These are phyloP conservation scores for Agonum fuliginosum DNA, from an alignment of 2,888 invertebrate genomes.

Conservation along the genomic window DNA sequence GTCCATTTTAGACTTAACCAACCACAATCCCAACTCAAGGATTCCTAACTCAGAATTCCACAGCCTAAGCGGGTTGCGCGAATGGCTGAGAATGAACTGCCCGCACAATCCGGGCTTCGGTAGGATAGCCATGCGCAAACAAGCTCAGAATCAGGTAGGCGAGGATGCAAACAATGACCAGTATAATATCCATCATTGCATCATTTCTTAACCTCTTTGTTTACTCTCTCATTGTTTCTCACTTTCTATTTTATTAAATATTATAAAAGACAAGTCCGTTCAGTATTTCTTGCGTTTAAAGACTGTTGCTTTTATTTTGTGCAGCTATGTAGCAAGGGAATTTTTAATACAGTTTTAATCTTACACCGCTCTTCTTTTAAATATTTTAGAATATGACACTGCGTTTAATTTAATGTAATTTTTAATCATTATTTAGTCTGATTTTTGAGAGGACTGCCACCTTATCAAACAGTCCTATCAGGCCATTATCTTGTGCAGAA, in stretches of 20 bases:
- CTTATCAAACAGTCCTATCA: too few relatives aligned
- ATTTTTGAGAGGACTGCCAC: too few relatives aligned
- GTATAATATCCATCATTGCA: constrained; percentile 50
- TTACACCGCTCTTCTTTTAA: too few relatives aligned
- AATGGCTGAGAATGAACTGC: constrained; percentile 75
- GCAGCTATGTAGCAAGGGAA: too few relatives aligned
- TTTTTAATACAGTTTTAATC: too few relatives aligned
- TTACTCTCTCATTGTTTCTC: neutral
- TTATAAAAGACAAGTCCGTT: constrained; percentile 2
- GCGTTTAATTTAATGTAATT: too few relatives aligned
- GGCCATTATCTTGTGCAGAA: too few relatives aligned
- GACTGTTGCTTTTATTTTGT: constrained; percentile 11
- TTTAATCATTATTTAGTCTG: too few relatives aligned
- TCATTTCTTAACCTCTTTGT: constrained; percentile 35
- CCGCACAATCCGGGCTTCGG: constrained; percentile 27
- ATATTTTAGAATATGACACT: too few relatives aligned
- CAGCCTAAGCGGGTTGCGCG: constrained; percentile 80
- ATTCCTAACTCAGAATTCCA: constrained; percentile 88
- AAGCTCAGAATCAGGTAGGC: constrained; percentile 59
- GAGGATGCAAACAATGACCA: constrained; percentile 43
- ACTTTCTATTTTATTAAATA: constrained; percentile 3
- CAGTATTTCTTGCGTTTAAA: neutral
- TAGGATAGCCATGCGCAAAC: constrained; percentile 17
- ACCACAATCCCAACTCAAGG: constrained; percentile 87
- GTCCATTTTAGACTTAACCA: constrained; percentile 88